Evolutionary conservation across 1,140 invertebrate genomes (phyloP), one percentile per base, ranked within the genome.

Genomic region (Zaprionus lachaisei): DNA sequence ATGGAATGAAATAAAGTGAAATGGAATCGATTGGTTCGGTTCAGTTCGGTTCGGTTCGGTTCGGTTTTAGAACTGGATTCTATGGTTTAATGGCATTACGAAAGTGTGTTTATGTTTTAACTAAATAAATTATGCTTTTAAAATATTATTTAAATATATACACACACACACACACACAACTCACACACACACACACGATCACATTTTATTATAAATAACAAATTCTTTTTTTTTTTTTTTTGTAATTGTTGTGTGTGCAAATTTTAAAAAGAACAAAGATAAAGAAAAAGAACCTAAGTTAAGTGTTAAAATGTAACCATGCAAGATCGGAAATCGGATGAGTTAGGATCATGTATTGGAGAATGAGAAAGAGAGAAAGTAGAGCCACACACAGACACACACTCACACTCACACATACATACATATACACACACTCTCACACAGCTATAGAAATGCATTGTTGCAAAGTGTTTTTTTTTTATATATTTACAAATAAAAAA

Each of bases 391-490:
- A 51, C n/a, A 69, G 5, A 77, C 31, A 72, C 51, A 49, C 24
- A 41, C 1, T 60, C 12, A 41, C 37, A 28, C 20, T 38, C 47
- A 31, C 44, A 54, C 61, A 63, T 22, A 77, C 69, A 72, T 28
- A 56, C 20, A 62, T 15, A 77, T 26, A 49, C 34, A 68, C 22
- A 67, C 3, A 61, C 22, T 34, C 34, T 41, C 37, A 66, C 64
- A 41, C 47, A 66, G 37, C 65, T 67, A 47, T 20, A 47, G 55
- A 5, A 66, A 57, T 65, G 62, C 62, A 65, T 54, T 64, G 62
- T 64, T 41, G 79, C 79, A 79, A 73, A 80, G 68, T 79, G 56
- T 83, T 73, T 83, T 77, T 76, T 76, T 72, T 79, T 72, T 72
- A 72, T 74, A 68, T 81, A 78, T 67, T 55, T 55, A 65, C 51